Percentiles rank a stretch among this genome's conserved stretches.
Conservation (phyloP, 2,888 invertebrate genomes). For the Callosobruchus maculatus region DNA sequence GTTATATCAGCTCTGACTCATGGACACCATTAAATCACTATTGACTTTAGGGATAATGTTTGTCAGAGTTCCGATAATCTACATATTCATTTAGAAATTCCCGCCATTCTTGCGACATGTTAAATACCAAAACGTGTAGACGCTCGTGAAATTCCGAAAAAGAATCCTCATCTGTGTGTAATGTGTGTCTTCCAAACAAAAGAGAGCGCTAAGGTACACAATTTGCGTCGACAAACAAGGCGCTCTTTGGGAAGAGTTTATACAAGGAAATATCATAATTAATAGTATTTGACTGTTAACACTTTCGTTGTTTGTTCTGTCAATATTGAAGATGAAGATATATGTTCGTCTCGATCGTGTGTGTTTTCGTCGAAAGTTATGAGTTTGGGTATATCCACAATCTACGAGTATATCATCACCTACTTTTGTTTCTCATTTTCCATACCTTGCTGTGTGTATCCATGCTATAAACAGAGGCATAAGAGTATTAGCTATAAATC, state of each 20-base stretch:
- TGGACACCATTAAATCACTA: not conserved
- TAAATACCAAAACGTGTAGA: conserved; percentile 12
- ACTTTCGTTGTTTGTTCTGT: conserved; percentile 25
- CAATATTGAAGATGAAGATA: conserved; percentile 18
- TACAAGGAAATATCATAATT: conserved; percentile 35
- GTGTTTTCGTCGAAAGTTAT: not conserved
- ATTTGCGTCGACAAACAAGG: conserved; percentile 27
- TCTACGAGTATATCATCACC: no score
- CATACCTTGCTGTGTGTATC: no score
- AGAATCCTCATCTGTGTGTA: conserved; percentile 23
- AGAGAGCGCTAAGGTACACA: conserved; percentile 32
- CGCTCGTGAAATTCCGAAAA: conserved; percentile 29
- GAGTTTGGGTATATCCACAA: not conserved
- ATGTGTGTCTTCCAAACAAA: conserved; percentile 28
- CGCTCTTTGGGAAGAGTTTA: conserved; percentile 25
- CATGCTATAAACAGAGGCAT: no score
- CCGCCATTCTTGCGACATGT: not conserved
- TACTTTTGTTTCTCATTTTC: conserved; percentile 14
- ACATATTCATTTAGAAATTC: not conserved
- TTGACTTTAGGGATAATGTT: not conserved
- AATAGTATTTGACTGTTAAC: conserved; percentile 38
- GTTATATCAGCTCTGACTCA: not conserved
- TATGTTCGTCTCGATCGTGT: not conserved
- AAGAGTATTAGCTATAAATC: no score
- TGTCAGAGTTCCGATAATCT: not conserved